Evolutionary conservation across 2,888 invertebrate species (phyloP).

Genomic region (Slavum lentiscoides): DNA sequence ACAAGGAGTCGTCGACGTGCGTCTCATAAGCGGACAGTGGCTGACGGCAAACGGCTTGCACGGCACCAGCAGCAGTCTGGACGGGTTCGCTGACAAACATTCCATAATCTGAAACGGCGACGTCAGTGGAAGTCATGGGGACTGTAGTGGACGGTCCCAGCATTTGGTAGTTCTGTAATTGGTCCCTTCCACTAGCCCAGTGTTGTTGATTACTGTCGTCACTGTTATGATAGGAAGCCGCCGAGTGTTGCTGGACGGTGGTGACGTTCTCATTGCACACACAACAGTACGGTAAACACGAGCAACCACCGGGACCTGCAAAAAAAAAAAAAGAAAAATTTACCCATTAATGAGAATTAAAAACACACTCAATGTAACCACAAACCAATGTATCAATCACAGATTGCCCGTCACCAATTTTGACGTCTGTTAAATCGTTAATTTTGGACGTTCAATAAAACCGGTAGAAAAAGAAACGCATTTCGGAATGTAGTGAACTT

Average conservation of each 20-base stretch:
- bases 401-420: too few relatives aligned
- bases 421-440: too few relatives aligned
- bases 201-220: not conserved
- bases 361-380: not conserved
- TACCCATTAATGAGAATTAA: not conserved
- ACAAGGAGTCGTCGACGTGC: not conserved
- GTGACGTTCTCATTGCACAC: slow-evolving; percentile 8
- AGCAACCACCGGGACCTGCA: not conserved
- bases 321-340: too few relatives aligned
- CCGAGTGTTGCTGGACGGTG: not conserved
- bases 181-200: not conserved
- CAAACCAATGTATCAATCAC: too few relatives aligned
- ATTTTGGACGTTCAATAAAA: too few relatives aligned
- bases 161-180: not conserved
- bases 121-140: not conserved
- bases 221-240: not conserved
- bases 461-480: too few relatives aligned
- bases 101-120: not conserved
- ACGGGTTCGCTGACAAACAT: not conserved
- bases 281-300: slow-evolving; percentile 27
- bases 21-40: not conserved
- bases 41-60: not conserved
- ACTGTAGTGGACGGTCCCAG: not conserved
- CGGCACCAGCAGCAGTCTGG: not conserved
- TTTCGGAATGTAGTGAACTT: too few relatives aligned